Percentiles rank a stretch among this genome's conserved stretches.
phyloP scores from a whole-genome alignment of 2,888 invertebrate genomes.

The Nymphalis urticae region DNA sequence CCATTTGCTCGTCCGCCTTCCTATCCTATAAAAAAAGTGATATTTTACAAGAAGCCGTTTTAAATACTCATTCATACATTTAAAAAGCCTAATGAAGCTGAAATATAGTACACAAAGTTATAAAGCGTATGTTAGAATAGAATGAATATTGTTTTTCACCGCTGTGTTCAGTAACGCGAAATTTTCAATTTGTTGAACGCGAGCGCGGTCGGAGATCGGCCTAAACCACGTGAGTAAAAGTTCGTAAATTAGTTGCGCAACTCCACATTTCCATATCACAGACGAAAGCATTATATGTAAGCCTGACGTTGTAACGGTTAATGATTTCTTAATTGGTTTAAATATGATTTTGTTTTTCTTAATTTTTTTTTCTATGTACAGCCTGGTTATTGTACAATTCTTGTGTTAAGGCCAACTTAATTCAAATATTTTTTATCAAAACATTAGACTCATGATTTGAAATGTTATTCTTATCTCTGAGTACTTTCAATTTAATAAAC shows the following conservation, averaged over 20 bases:
- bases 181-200: slow-evolving; percentile 20
- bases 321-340: background rate
- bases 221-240: slow-evolving; percentile 19
- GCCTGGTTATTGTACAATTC: too few species aligned
- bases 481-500: too few species aligned
- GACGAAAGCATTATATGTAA: background rate
- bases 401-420: too few species aligned
- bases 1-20: too few species aligned
- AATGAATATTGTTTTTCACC: background rate
- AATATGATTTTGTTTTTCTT: background rate
- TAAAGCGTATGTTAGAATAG: background rate
- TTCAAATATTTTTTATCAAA: too few species aligned
- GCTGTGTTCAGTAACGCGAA: slow-evolving; percentile 6
- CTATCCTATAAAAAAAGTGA: too few species aligned
- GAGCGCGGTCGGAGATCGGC: slow-evolving; percentile 13
- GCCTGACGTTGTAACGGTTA: background rate
- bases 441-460: too few species aligned
- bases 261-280: background rate
- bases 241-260: slow-evolving; percentile 23
- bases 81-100: too few species aligned
- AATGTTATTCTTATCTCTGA: too few species aligned
- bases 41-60: too few species aligned
- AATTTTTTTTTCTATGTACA: background rate
- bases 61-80: too few species aligned
- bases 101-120: background rate